A percentile compares a stretch with the other conserved stretches of the same genome.
Evolutionary conservation across 1,140 invertebrate species (phyloP).

Genomic region (Chymomyza costata): DNA sequence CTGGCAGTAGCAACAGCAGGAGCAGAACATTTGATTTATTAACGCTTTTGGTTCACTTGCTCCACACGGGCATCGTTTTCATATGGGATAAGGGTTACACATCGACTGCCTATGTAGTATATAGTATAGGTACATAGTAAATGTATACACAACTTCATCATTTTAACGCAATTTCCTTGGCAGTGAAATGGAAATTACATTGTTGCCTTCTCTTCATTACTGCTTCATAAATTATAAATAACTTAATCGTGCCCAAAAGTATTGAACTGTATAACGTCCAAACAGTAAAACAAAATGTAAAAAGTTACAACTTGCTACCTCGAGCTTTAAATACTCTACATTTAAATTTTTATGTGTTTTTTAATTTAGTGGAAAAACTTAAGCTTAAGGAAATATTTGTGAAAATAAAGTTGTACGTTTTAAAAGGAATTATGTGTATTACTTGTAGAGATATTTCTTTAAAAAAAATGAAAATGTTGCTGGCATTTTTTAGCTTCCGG

Average conservation of each 20-base stretch:
- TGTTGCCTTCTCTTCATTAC: conserved; percentile 27
- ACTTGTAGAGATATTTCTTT: too few relatives aligned
- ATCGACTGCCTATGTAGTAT: conserved; percentile 6
- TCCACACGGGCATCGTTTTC: background rate
- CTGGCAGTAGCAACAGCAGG: conserved; percentile 1
- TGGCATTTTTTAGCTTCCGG: too few relatives aligned
- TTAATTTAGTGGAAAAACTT: too few relatives aligned
- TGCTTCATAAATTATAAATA: conserved; percentile 63
- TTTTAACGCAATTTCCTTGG: conserved; percentile 52
- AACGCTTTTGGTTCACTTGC: conserved; percentile 15
- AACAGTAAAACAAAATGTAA: conserved; percentile 4
- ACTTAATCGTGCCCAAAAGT: conserved; percentile 59
- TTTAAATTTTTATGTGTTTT: too few relatives aligned
- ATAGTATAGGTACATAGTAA: too few relatives aligned
- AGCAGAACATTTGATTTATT: conserved; percentile 34
- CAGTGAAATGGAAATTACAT: conserved; percentile 45
- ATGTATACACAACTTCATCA: conserved; percentile 39
- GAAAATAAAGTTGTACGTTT: too few relatives aligned
- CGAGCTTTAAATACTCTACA: background rate
- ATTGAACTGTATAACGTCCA: conserved; percentile 42
- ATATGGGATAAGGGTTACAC: conserved; percentile 2
- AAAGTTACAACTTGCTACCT: background rate
- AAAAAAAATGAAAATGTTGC: too few relatives aligned
- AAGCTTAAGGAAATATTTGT: too few relatives aligned
- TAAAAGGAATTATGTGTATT: too few relatives aligned